A percentile compares a stretch with the other conserved stretches of the same genome.
These are phyloP conservation scores for Myrmecobius fasciatus DNA, from an alignment of 2,113 vertebrate species.

Conservation along the genomic window DNA sequence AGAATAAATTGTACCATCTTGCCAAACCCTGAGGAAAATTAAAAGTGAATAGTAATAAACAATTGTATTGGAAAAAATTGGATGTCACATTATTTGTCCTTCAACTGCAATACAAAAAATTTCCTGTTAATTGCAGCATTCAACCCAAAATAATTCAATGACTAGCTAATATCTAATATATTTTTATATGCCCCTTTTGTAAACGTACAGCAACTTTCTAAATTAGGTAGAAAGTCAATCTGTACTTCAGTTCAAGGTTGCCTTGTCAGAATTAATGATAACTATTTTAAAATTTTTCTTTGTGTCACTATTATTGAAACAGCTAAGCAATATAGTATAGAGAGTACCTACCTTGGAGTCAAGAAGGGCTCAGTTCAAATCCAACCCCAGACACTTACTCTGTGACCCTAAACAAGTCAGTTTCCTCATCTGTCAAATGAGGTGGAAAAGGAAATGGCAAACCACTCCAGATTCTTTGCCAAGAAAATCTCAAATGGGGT, in stretches of 20 bases:
- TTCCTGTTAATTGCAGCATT: slow-evolving; percentile 51
- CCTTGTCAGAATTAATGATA: slow-evolving; percentile 23
- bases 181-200: background rate
- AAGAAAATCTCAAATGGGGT: background rate
- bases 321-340: too few species aligned
- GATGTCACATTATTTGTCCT: slow-evolving; percentile 57
- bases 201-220: background rate
- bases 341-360: background rate
- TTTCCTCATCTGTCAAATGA: background rate
- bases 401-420: background rate
- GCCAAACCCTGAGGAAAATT: slow-evolving; percentile 67
- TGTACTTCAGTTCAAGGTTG: background rate
- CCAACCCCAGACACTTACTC: background rate
- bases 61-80: slow-evolving; percentile 63
- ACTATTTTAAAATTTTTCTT: background rate
- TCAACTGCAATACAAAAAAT: slow-evolving; percentile 51
- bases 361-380: background rate
- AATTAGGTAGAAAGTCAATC: slow-evolving; percentile 6
- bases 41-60: slow-evolving; percentile 69
- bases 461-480: background rate
- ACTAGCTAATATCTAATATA: slow-evolving; percentile 50
- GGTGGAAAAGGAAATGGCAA: background rate
- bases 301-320: slow-evolving; percentile 9
- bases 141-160: slow-evolving; percentile 21
- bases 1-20: slow-evolving; percentile 73